Evolutionary conservation across 2,888 invertebrate genomes (phyloP), one percentile per base, ranked within the genome.

Genomic region (Artemia sinica): DNA sequence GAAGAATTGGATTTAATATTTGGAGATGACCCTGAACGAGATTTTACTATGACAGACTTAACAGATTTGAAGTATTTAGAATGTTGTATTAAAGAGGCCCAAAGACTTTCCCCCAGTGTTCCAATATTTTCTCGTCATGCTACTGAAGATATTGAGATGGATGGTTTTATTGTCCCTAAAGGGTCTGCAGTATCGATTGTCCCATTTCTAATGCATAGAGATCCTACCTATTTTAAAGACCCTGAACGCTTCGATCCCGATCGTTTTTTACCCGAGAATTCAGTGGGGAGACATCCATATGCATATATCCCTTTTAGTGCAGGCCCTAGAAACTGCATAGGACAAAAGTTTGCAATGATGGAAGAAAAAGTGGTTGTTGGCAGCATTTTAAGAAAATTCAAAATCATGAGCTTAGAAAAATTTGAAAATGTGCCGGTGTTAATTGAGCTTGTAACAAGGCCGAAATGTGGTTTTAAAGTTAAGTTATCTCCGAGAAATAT

Each of bases 401-500:
- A 78, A 72, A 78, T 85, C 28, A 80, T 80, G 74, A 78, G 84
- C 0, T 76, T 80, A 8, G 83, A 84, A 74, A 78, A 80, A 65
- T 77, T 81, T 28, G 83, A 84, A 72, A 82, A 84, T 69, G 75
- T 85, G 63, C 78, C 79, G 1, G 77, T 84, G 13, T 74, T 82
- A 8, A 83, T 82, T n/a, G 84, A 84, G 74, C 76, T 85, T 13
- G 83, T 85, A 68, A 76, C 84, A 63, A 76, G 84, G 71, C 83
- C 84, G 13, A 82, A 82, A 74, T 77, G 82, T 72, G 84, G 84
- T 9, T 76, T 85, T 10, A 75, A 76, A 68, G 77, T 84, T 0
- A 79, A 65, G 11, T 49, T 70, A 13, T 66, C 14, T 14, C 69
- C 50, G 2, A 68, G 67, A 66, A 9, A 67, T 14, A n/a, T 49